Evolutionary conservation across 2,113 vertebrate genomes (phyloP).

Genomic region (Arenaria interpres): DNA sequence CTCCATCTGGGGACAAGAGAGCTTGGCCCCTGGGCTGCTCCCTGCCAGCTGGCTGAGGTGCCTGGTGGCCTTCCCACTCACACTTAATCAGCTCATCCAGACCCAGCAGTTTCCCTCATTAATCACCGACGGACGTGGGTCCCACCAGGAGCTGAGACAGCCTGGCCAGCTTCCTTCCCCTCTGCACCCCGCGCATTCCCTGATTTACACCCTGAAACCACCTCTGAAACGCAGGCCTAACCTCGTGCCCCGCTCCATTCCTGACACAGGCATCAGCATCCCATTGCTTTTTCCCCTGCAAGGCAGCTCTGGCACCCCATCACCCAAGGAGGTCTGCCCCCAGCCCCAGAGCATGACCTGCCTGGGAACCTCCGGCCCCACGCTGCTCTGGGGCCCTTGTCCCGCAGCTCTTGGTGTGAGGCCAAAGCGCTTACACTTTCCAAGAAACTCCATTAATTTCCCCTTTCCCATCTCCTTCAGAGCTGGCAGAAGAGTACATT

Average conservation of each 20-base stretch:
- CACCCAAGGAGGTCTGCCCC: rapidly evolving
- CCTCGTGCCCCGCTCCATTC: background rate
- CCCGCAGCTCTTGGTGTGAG: background rate
- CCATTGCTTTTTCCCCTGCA: background rate
- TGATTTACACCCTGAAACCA: background rate
- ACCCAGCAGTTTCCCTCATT: background rate
- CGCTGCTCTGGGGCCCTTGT: rapidly evolving
- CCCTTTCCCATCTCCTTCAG: background rate
- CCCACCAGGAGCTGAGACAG: background rate
- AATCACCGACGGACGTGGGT: rapidly evolving
- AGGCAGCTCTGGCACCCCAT: background rate
- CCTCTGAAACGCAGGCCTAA: background rate
- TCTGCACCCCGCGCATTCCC: background rate
- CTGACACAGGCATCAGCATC: rapidly evolving
- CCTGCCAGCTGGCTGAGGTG: background rate
- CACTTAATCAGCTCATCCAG: background rate
- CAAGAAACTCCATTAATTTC: background rate
- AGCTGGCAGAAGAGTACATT: background rate
- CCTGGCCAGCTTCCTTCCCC: background rate
- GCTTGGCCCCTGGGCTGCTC: background rate
- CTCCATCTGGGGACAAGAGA: background rate
- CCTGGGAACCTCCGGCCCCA: rapidly evolving
- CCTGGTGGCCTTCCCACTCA: background rate
- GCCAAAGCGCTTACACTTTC: background rate
- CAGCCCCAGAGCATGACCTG: background rate